Evolutionary conservation across 2,888 invertebrate genomes (phyloP).

Genomic region (Hermaeophaga mercurialis): DNA sequence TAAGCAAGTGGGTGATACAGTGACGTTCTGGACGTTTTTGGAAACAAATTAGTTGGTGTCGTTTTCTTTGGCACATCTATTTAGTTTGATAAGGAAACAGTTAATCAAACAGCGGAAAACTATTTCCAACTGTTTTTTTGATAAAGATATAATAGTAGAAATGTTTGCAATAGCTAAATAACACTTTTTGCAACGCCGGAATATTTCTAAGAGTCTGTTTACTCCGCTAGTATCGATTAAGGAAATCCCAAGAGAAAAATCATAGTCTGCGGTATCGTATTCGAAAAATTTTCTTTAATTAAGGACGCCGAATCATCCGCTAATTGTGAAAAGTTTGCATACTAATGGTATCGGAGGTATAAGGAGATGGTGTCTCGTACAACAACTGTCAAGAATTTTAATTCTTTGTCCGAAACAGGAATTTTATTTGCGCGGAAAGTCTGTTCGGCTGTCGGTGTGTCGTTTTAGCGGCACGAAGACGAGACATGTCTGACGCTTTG

Average conservation of each 20-base stretch:
- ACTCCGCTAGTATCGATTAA: background rate
- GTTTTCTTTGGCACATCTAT: too few relatives aligned
- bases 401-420: slow-evolving; percentile 53
- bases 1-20: too few relatives aligned
- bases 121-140: background rate
- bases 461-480: slow-evolving; percentile 55
- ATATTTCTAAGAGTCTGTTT: background rate
- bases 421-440: slow-evolving; percentile 54
- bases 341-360: slow-evolving; percentile 33
- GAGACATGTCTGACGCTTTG: slow-evolving; percentile 57
- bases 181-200: slow-evolving; percentile 10
- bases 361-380: slow-evolving; percentile 44
- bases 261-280: slow-evolving; percentile 29
- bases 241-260: slow-evolving; percentile 24
- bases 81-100: background rate
- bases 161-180: slow-evolving; percentile 13
- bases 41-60: too few relatives aligned
- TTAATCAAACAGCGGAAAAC: background rate
- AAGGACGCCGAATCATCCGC: slow-evolving; percentile 35
- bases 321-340: slow-evolving; percentile 41
- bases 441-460: slow-evolving; percentile 51
- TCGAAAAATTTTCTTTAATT: slow-evolving; percentile 39
- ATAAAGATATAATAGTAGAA: slow-evolving; percentile 15
- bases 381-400: slow-evolving; percentile 56
- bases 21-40: too few relatives aligned